Percentiles rank a stretch among this genome's conserved stretches.
Conservation (phyloP, 2,113 vertebrate species). For the Salvelinus sp. region DNA sequence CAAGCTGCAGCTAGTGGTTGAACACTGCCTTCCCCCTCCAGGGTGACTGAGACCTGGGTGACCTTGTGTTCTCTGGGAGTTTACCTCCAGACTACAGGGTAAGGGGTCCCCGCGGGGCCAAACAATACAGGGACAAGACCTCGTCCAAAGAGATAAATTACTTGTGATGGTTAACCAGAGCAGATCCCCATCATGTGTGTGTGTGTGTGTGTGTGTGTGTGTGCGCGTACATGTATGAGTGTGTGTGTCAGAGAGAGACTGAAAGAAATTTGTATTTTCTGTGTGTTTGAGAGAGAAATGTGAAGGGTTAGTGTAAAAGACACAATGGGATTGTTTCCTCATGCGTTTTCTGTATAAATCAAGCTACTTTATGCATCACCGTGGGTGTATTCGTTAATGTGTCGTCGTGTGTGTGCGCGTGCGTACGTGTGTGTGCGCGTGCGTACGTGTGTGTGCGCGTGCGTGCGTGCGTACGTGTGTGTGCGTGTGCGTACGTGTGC, state of each 20-base stretch:
- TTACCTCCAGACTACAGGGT: slow-evolving; percentile 5
- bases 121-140: slow-evolving; percentile 34
- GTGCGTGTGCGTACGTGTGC: neutral
- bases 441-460: neutral
- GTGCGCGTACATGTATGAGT: neutral
- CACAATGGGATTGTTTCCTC: neutral
- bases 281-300: neutral
- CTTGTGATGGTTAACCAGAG: neutral
- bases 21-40: neutral
- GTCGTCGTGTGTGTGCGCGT: neutral
- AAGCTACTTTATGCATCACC: neutral
- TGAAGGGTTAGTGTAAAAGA: neutral
- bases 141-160: slow-evolving; percentile 56
- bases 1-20: neutral
- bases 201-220: slow-evolving; percentile 2
- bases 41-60: slow-evolving; percentile 5
- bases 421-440: slow-evolving; percentile 3
- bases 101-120: slow-evolving; percentile 16
- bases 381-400: slow-evolving; percentile 3
- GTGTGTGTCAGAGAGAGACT: neutral
- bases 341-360: neutral
- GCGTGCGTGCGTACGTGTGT: slow-evolving; percentile 5
- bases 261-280: too few species aligned
- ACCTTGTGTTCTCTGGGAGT: slow-evolving; percentile 23
- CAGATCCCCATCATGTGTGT: neutral